phyloP scores from a whole-genome alignment of 2,797 vertebrate species.

The Leucoraja ocellata region DNA sequence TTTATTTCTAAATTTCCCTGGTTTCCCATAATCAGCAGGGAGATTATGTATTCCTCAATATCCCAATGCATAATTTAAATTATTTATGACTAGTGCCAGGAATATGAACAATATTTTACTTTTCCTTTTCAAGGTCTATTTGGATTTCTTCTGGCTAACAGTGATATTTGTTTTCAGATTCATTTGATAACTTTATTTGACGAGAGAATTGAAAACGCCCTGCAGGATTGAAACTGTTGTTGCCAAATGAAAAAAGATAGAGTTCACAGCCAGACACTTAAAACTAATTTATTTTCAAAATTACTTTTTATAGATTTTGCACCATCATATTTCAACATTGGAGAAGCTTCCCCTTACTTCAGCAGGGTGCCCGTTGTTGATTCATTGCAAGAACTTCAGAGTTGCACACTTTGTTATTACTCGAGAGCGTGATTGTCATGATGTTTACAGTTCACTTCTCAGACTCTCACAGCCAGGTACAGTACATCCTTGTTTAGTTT shows the following conservation, averaged over 20 bases:
- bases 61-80: not conserved
- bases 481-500: not conserved
- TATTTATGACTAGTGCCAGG: too few species aligned
- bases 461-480: slow-evolving; percentile 69
- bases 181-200: not conserved
- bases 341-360: slow-evolving; percentile 62
- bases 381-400: slow-evolving; percentile 68
- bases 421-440: slow-evolving; percentile 62
- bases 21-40: too few species aligned
- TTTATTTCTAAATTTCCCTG: too few species aligned
- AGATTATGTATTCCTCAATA: not conserved
- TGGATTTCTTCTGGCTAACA: not conserved
- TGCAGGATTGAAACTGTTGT: not conserved
- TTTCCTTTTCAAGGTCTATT: not conserved
- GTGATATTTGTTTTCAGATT: not conserved
- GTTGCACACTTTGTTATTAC: slow-evolving; percentile 62
- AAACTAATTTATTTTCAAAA: not conserved
- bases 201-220: not conserved
- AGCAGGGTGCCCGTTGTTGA: slow-evolving; percentile 58
- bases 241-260: not conserved
- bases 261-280: not conserved
- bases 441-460: slow-evolving; percentile 63
- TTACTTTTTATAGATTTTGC: slow-evolving; percentile 56
- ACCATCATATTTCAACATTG: slow-evolving; percentile 64
- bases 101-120: too few species aligned